Evolutionary conservation across 1,140 invertebrate genomes (phyloP), one percentile per base, ranked within the genome.

Genomic region (Rhyacophila brunnea): DNA sequence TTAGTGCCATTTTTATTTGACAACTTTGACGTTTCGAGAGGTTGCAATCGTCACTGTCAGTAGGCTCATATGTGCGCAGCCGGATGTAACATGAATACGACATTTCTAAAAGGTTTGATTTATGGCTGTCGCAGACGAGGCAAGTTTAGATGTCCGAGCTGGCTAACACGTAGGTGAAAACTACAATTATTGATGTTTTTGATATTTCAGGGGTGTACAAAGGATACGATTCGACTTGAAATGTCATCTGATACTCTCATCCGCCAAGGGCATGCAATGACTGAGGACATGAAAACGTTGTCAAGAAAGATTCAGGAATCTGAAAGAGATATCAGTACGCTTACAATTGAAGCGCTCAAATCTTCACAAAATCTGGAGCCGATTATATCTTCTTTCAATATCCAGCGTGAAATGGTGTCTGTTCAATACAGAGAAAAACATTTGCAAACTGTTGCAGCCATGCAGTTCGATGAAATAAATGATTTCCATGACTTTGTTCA

Each of bases 401-500:
- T 70, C 32, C 63, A 74, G 9, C 42, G 32, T 5, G 13, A 46
- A 74, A 4, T 60, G 67, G 55, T 66, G 68, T 20, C 76, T 73
- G 56, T 47, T 72, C 1, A 42, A 71, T 0, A 58, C 55, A 7
- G 73, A 75, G 38, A 64, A 71, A 23, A 68, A 71, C 28, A 64
- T 54, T 15, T 58, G 10, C 9, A 48, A 11, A 19, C 40, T 3
- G 40, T 64, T 1, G 34, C 54, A 15, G 10, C 19, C 15, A 60
- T 60, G 40, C 54, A 60, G 32, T 42, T 53, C 1, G 67, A 73
- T 7, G 75, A 79, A 51, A 72, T 75, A 0, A 70, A 68, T 11
- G 68, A 70, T 0, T 70, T 71, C 23, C 71, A 71, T 0, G 69
- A 72, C 19, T 78, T 74, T 40, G 70, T 73, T 65, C 72, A 68